phyloP scores from a whole-genome alignment of 2,888 invertebrate species.

The Drosophila emarginata region DNA sequence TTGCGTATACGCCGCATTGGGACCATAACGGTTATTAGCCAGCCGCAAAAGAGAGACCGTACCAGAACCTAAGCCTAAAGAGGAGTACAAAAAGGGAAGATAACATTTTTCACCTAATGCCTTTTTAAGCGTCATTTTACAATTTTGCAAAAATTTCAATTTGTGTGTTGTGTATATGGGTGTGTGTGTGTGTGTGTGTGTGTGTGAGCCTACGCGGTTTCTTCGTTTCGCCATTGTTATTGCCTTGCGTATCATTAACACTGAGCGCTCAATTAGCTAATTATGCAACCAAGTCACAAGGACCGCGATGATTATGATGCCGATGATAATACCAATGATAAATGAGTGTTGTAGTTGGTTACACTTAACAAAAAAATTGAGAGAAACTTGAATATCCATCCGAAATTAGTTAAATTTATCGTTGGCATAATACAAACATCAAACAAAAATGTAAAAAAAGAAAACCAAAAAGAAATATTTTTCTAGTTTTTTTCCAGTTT shows the following conservation, averaged over 20 bases:
- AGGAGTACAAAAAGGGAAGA: neutral
- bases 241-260: slow-evolving; percentile 37
- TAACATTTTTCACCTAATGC: slow-evolving; percentile 37
- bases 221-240: slow-evolving; percentile 8
- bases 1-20: slow-evolving; percentile 63
- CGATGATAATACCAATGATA: slow-evolving; percentile 29
- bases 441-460: neutral
- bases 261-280: slow-evolving; percentile 60
- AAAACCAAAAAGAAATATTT: too few species aligned
- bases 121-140: slow-evolving; percentile 46
- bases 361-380: neutral
- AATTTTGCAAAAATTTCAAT: slow-evolving; percentile 19
- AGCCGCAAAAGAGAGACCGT: neutral
- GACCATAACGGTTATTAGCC: slow-evolving; percentile 57
- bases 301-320: slow-evolving; percentile 8
- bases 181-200: too few species aligned
- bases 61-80: neutral
- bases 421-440: too few species aligned
- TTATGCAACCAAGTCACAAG: slow-evolving; percentile 39
- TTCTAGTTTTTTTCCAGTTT: too few species aligned
- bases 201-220: slow-evolving; percentile 12
- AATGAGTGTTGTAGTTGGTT: slow-evolving; percentile 16
- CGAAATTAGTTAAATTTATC: too few species aligned
- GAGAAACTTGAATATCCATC: too few species aligned
- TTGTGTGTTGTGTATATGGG: neutral